phyloP scores from a whole-genome alignment of 2,888 invertebrate species.

The Dusona sp. region DNA sequence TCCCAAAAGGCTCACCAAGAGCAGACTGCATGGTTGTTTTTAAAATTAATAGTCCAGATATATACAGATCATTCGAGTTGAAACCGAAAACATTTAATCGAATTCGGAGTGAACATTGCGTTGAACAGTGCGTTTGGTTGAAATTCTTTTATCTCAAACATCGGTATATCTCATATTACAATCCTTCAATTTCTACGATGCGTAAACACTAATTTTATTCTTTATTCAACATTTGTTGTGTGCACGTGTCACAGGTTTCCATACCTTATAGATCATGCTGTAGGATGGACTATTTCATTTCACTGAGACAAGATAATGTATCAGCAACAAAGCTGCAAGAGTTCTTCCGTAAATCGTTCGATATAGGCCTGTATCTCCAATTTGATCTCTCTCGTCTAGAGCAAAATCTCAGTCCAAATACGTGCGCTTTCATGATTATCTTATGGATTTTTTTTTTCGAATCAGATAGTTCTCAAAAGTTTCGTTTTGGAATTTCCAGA shows the following conservation, averaged over 20 bases:
- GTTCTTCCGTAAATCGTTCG: slow-evolving; percentile 12
- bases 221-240: neutral
- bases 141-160: neutral
- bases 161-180: neutral
- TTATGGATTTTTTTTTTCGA: neutral
- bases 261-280: neutral
- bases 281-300: slow-evolving; percentile 18
- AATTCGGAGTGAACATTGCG: too few species aligned
- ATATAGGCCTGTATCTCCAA: neutral
- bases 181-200: neutral
- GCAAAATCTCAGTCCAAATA: neutral
- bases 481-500: neutral
- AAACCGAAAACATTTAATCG: neutral
- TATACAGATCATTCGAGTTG: neutral
- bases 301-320: neutral
- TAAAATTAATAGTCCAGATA: neutral
- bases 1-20: neutral
- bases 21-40: neutral
- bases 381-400: neutral
- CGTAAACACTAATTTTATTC: neutral
- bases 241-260: neutral
- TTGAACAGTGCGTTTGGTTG: neutral
- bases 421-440: neutral
- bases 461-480: neutral
- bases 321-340: slow-evolving; percentile 21